Percentiles rank a stretch among this genome's conserved stretches.
Conservation (phyloP, 2,113 vertebrate species). For the Lampris incognitus region DNA sequence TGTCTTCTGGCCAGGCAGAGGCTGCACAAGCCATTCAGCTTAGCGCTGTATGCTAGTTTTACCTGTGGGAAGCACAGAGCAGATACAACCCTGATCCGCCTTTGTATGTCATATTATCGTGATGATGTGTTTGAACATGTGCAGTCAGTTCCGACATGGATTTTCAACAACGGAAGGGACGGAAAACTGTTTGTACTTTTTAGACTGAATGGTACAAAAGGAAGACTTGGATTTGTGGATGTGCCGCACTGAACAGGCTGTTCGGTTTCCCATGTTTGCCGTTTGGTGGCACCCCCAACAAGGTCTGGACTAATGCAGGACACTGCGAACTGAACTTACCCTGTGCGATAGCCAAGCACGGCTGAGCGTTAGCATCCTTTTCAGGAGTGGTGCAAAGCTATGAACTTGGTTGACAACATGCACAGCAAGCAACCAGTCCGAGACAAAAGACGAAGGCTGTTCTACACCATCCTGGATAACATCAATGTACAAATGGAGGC, state of each 20-base stretch:
- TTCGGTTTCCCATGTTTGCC: conserved; percentile 5
- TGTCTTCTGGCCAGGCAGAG: no score
- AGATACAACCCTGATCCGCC: no score
- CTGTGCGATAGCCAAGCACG: conserved; percentile 16
- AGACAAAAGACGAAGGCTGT: not conserved
- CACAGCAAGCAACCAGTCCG: not conserved
- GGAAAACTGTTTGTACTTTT: conserved; percentile 13
- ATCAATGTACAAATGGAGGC: not conserved
- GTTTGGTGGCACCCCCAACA: no score
- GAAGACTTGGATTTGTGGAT: conserved; percentile 33
- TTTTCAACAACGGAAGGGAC: not conserved
- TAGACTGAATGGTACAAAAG: conserved; percentile 15
- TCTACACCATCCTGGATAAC: not conserved
- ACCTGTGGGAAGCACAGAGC: no score
- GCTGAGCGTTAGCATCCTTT: not conserved
- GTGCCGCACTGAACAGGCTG: conserved; percentile 4
- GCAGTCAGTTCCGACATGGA: no score
- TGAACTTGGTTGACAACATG: not conserved
- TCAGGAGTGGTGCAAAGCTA: not conserved
- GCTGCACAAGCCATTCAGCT: no score
- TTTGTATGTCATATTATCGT: no score
- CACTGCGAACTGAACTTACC: conserved; percentile 17
- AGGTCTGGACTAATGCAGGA: not conserved
- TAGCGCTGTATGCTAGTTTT: no score
- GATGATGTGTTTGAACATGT: no score